Conservation (phyloP, 2,113 vertebrate species). For the Eudyptes chrysolophus region DNA sequence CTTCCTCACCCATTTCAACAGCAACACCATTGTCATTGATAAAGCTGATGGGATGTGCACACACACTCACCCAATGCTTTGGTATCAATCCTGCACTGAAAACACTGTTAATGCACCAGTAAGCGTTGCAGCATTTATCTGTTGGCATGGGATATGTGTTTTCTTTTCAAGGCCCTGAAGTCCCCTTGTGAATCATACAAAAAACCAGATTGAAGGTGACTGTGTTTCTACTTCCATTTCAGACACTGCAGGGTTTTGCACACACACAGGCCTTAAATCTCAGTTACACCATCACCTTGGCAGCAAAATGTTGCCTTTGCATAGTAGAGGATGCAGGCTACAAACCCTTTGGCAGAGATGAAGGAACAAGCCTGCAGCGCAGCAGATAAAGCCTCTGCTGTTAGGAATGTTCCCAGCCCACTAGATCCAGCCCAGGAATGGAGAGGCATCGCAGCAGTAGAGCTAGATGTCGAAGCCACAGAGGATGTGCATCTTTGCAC, state of each 20-base stretch:
- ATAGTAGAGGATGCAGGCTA: background rate
- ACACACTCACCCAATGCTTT: background rate
- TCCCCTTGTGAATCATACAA: background rate
- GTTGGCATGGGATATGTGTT: fast-evolving
- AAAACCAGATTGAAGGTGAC: background rate
- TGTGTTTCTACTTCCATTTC: background rate
- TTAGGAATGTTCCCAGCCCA: background rate
- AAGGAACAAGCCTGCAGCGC: background rate
- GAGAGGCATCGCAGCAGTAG: background rate
- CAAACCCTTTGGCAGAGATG: background rate
- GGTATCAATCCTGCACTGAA: background rate
- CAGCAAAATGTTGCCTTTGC: background rate
- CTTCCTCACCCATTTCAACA: background rate
- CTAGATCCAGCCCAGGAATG: background rate
- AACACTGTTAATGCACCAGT: background rate
- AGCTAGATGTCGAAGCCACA: background rate
- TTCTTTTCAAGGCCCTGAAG: background rate
- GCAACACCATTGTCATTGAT: background rate
- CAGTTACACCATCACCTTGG: constrained; percentile 19
- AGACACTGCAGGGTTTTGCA: constrained; percentile 3
- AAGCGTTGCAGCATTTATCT: background rate
- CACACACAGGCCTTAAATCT: background rate
- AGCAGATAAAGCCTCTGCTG: background rate
- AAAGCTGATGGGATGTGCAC: background rate
- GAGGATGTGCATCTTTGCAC: background rate